phyloP scores from a whole-genome alignment of 2,888 invertebrate species.

The Zeuzera pyrina region DNA sequence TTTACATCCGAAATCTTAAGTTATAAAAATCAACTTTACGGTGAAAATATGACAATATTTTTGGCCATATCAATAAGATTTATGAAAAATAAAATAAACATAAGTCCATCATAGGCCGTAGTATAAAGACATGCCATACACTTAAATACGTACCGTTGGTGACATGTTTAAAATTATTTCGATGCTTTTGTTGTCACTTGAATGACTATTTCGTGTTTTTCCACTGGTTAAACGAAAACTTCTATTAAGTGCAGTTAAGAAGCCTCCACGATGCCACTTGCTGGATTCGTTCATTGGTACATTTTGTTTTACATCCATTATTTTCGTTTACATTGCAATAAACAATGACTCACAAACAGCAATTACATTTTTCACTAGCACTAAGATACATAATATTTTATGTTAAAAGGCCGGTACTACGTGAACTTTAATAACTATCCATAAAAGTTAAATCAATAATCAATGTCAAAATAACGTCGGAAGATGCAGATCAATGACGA shows the following conservation, averaged over 20 bases:
- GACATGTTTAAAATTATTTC: conserved; percentile 39
- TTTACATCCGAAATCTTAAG: too few species aligned
- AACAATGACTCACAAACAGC: conserved; percentile 49
- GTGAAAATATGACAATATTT: too few species aligned
- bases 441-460: too few species aligned
- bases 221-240: conserved; percentile 57
- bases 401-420: conserved; percentile 47
- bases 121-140: too few species aligned
- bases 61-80: too few species aligned
- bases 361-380: conserved; percentile 31
- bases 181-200: conserved; percentile 37
- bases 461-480: too few species aligned
- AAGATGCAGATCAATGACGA: too few species aligned
- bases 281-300: conserved; percentile 49
- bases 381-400: conserved; percentile 27
- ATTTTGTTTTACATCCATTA: conserved; percentile 65
- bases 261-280: conserved; percentile 63
- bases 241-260: conserved; percentile 59
- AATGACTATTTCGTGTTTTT: conserved; percentile 42
- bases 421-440: too few species aligned
- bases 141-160: conserved; percentile 35
- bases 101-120: not conserved
- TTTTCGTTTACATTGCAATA: conserved; percentile 55
- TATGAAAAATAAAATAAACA: not conserved
- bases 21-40: too few species aligned